phyloP scores from a whole-genome alignment of 2,888 invertebrate species.

The Idaea straminata region DNA sequence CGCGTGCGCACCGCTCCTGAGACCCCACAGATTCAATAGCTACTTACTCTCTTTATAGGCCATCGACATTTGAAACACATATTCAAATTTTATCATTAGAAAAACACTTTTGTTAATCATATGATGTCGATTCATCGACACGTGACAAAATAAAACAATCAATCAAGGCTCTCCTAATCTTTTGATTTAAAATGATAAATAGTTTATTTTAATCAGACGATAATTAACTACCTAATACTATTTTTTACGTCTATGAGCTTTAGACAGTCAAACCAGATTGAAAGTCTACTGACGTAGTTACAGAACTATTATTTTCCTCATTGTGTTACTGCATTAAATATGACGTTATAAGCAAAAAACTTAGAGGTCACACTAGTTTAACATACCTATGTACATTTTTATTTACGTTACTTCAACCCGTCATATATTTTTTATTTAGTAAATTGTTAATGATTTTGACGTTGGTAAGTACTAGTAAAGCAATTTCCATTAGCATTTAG shows the following conservation, averaged over 20 bases:
- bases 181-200: constrained; percentile 17
- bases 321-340: background rate
- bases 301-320: background rate
- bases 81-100: background rate
- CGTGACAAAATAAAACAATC: background rate
- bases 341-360: background rate
- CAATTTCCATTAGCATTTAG: background rate
- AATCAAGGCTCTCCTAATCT: background rate
- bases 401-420: too few relatives aligned
- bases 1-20: constrained; percentile 44
- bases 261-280: background rate
- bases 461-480: background rate
- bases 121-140: background rate
- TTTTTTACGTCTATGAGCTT: background rate
- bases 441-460: too few relatives aligned
- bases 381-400: too few relatives aligned
- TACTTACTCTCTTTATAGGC: constrained; percentile 11
- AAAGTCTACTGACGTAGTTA: background rate
- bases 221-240: background rate
- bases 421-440: too few relatives aligned
- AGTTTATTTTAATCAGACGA: background rate
- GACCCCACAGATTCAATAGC: constrained; percentile 29
- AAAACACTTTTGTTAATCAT: background rate
- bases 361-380: background rate
- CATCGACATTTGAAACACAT: background rate